These are phyloP conservation scores for Myoxocephalus aenaeus DNA, from an alignment of 2,797 vertebrate species.

Conservation along the genomic window DNA sequence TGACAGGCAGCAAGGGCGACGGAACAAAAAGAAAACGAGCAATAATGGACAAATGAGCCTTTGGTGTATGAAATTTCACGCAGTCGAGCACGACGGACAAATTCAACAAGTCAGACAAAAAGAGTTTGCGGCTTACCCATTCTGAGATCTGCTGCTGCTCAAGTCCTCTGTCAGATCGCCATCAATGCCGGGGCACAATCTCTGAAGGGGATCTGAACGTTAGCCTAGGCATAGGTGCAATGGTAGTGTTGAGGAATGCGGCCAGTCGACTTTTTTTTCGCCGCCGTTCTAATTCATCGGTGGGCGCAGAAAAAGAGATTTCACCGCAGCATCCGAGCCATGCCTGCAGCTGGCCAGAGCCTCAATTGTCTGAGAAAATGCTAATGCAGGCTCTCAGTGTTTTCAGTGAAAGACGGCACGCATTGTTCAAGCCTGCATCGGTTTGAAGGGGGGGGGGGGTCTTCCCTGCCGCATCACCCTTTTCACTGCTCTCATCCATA, in stretches of 20 bases:
- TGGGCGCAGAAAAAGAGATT: slow-evolving; percentile 78
- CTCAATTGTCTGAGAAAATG: slow-evolving; percentile 86
- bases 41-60: slow-evolving; percentile 63
- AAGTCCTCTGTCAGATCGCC: slow-evolving; percentile 86
- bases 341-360: slow-evolving; percentile 85
- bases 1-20: slow-evolving; percentile 81
- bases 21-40: slow-evolving; percentile 69
- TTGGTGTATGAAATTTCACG: slow-evolving; percentile 52
- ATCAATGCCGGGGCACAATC: slow-evolving; percentile 83
- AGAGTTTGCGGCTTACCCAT: slow-evolving; percentile 87
- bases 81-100: slow-evolving; percentile 69
- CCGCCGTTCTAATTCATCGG: slow-evolving; percentile 83
- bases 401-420: slow-evolving; percentile 86
- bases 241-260: slow-evolving; percentile 86
- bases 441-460: slow-evolving; percentile 84
- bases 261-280: slow-evolving; percentile 84
- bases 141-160: slow-evolving; percentile 86
- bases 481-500: slow-evolving; percentile 91
- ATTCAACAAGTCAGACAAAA: slow-evolving; percentile 87
- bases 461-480: slow-evolving; percentile 87
- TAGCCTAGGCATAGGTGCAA: slow-evolving; percentile 87
- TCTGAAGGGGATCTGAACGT: slow-evolving; percentile 82
- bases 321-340: slow-evolving; percentile 87
- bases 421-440: slow-evolving; percentile 86
- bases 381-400: slow-evolving; percentile 85